Conservation (phyloP, 2,113 vertebrate species). For the Caloenas nicobarica region DNA sequence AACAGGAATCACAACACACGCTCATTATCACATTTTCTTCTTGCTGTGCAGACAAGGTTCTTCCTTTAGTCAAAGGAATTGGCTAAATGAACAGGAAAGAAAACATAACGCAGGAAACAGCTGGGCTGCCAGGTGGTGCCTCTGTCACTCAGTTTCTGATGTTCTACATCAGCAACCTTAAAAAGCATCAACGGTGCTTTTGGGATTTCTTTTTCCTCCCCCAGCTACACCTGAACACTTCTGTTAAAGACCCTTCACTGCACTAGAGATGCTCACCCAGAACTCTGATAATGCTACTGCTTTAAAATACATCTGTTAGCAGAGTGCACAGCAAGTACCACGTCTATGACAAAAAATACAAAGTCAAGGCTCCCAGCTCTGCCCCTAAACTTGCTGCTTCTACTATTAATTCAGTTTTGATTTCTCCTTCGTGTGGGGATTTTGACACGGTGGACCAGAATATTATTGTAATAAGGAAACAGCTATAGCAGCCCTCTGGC, state of each 20-base stretch:
- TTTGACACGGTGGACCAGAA: background rate
- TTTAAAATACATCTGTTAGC: background rate
- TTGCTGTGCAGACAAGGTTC: background rate
- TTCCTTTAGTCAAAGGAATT: background rate
- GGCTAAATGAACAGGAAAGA: background rate
- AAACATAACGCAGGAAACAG: background rate
- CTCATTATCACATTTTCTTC: background rate
- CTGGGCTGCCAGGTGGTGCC: background rate
- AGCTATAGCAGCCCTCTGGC: background rate
- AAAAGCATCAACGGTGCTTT: accelerated
- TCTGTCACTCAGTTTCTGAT: background rate
- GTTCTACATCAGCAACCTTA: background rate
- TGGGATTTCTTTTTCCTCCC: background rate
- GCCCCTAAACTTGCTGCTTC: background rate
- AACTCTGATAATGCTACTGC: background rate
- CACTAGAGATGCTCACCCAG: background rate
- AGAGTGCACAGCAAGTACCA: background rate
- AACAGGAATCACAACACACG: background rate
- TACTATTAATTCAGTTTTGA: background rate
- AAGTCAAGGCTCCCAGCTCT: background rate
- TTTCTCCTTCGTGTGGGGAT: background rate
- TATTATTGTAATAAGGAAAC: background rate
- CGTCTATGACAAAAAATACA: background rate
- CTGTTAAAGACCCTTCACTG: background rate
- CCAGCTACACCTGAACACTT: background rate